Conservation (phyloP, 2,113 vertebrate species). For the Phrynosoma platyrhinos region DNA sequence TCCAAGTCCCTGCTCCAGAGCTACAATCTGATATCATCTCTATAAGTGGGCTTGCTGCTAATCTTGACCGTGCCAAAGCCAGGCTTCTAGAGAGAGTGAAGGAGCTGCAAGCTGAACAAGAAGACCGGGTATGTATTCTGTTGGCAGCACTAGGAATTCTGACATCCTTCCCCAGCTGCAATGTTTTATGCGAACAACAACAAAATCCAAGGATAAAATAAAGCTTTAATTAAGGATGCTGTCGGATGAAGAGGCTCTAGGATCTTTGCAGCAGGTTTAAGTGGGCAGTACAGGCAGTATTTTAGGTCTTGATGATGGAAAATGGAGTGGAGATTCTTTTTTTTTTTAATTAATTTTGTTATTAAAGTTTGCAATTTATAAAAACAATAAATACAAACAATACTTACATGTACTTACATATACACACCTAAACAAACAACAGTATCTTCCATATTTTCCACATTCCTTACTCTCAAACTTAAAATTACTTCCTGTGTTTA, state of each 20-base stretch:
- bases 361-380: no score
- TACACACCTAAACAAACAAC: no score
- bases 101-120: constrained; percentile 94
- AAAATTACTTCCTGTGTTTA: no score
- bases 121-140: constrained; percentile 88
- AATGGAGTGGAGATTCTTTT: background rate
- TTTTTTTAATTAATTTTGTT: background rate
- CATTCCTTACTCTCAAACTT: no score
- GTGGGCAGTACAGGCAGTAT: background rate
- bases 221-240: background rate
- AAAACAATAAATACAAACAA: no score
- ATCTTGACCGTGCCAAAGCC: constrained; percentile 91
- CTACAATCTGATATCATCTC: constrained; percentile 92
- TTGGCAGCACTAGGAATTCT: background rate
- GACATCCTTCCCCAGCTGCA: background rate
- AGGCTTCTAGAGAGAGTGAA: constrained; percentile 93
- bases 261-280: background rate
- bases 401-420: no score
- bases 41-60: constrained; percentile 89
- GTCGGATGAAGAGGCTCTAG: background rate
- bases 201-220: background rate
- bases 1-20: constrained; percentile 96
- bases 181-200: background rate
- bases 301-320: background rate
- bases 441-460: no score